phyloP scores from a whole-genome alignment of 2,797 vertebrate species.

The Picus viridis region DNA sequence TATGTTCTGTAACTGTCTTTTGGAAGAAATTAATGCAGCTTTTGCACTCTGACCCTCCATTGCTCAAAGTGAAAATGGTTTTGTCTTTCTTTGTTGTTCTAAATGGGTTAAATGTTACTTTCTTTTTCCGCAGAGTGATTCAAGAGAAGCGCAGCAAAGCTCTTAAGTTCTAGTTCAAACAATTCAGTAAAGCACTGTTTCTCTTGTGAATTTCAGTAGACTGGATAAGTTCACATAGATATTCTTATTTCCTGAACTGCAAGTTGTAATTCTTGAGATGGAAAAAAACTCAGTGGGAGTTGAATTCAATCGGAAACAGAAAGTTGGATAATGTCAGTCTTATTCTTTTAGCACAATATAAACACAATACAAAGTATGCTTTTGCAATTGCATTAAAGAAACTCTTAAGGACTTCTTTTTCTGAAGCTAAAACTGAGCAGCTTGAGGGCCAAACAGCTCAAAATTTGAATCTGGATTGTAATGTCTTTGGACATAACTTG shows the following conservation, averaged over 20 bases:
- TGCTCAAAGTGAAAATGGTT: neutral
- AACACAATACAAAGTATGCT: neutral
- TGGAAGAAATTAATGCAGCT: neutral
- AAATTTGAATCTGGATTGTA: neutral
- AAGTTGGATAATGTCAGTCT: neutral
- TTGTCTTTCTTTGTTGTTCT: neutral
- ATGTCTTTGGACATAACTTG: slow-evolving; percentile 4
- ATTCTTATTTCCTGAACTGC: neutral
- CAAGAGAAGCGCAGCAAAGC: neutral
- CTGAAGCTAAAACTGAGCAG: neutral
- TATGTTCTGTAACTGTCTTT: neutral
- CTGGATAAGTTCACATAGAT: neutral
- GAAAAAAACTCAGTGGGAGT: neutral
- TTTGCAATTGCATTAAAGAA: neutral
- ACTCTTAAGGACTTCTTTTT: neutral
- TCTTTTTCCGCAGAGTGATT: neutral
- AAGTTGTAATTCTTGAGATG: neutral
- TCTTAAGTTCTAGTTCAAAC: neutral
- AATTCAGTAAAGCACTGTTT: neutral
- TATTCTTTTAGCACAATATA: slow-evolving; percentile 18
- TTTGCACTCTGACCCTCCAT: neutral
- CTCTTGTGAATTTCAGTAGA: neutral
- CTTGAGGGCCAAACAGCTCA: slow-evolving; percentile 20
- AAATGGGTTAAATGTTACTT: neutral
- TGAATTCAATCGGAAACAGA: neutral